These are phyloP conservation scores for Chamaetylas fuelleborni DNA, from an alignment of 2,113 vertebrate species.

Conservation along the genomic window DNA sequence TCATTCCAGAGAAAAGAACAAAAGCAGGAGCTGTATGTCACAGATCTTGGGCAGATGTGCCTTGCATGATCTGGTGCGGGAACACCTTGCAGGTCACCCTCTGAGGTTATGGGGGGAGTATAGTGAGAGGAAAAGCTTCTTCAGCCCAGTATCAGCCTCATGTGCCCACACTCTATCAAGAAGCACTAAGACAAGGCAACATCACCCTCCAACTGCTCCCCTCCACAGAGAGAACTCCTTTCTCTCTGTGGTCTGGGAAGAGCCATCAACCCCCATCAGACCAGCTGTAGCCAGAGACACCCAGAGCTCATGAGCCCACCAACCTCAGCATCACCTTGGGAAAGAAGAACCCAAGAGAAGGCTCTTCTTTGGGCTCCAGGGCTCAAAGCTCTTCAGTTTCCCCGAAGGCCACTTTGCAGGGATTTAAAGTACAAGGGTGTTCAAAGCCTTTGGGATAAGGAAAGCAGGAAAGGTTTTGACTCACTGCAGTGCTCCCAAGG, in stretches of 20 bases:
- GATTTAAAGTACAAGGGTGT: neutral
- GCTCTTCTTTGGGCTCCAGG: neutral
- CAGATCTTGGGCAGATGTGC: neutral
- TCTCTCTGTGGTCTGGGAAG: neutral
- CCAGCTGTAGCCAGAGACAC: neutral
- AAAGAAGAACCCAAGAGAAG: neutral
- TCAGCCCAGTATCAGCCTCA: neutral
- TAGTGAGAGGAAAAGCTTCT: neutral
- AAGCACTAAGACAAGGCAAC: neutral
- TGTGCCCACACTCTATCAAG: accelerated
- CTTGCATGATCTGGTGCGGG: neutral
- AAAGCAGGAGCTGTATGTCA: neutral
- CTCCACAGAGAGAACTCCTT: neutral
- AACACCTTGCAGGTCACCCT: neutral
- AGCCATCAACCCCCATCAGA: neutral
- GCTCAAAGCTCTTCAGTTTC: neutral
- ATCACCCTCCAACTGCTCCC: neutral
- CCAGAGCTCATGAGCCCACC: neutral
- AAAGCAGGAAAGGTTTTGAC: neutral
- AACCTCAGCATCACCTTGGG: neutral
- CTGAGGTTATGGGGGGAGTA: neutral
- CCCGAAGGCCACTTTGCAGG: neutral
- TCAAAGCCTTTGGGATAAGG: neutral
- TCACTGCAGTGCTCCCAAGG: neutral
- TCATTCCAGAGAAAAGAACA: neutral